phyloP scores from a whole-genome alignment of 2,888 invertebrate species.

The Alitta virens region DNA sequence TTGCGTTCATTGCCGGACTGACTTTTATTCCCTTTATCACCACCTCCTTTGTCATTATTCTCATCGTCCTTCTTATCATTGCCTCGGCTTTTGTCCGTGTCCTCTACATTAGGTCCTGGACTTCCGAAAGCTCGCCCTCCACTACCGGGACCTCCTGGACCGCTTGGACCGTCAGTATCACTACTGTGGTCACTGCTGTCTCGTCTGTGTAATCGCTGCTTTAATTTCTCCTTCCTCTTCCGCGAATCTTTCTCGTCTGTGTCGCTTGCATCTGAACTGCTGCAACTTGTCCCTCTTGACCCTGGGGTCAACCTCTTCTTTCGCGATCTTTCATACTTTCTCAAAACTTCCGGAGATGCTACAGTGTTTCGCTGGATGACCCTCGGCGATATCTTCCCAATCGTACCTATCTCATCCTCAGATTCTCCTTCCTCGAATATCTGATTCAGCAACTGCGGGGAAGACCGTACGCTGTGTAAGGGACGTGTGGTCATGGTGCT shows the following conservation, averaged over 20 bases:
- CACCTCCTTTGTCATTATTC: background rate
- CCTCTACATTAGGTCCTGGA: background rate
- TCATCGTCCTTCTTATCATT: slow-evolving; percentile 4
- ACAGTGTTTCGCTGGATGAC: slow-evolving; percentile 55
- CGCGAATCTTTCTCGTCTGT: slow-evolving; percentile 60
- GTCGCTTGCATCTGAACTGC: slow-evolving; percentile 91
- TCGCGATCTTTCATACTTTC: slow-evolving; percentile 53
- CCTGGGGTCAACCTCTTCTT: slow-evolving; percentile 65
- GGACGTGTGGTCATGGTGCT: slow-evolving; percentile 45
- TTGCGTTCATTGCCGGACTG: background rate
- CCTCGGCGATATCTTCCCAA: slow-evolving; percentile 35
- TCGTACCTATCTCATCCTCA: slow-evolving; percentile 47
- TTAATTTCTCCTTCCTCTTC: slow-evolving; percentile 46
- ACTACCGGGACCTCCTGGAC: slow-evolving; percentile 2
- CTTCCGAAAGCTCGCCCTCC: background rate
- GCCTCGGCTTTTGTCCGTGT: background rate
- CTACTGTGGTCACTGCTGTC: slow-evolving; percentile 56
- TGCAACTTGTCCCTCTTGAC: slow-evolving; percentile 71
- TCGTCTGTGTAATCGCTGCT: slow-evolving; percentile 37
- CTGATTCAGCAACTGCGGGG: slow-evolving; percentile 66
- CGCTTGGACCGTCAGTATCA: slow-evolving; percentile 50
- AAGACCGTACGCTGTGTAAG: slow-evolving; percentile 58
- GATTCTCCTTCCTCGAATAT: slow-evolving; percentile 69
- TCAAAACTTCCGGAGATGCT: slow-evolving; percentile 55
- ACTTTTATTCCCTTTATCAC: slow-evolving; percentile 4